These are phyloP conservation scores for Drosophila rellima DNA, from an alignment of 2,888 invertebrate genomes.

Conservation along the genomic window DNA sequence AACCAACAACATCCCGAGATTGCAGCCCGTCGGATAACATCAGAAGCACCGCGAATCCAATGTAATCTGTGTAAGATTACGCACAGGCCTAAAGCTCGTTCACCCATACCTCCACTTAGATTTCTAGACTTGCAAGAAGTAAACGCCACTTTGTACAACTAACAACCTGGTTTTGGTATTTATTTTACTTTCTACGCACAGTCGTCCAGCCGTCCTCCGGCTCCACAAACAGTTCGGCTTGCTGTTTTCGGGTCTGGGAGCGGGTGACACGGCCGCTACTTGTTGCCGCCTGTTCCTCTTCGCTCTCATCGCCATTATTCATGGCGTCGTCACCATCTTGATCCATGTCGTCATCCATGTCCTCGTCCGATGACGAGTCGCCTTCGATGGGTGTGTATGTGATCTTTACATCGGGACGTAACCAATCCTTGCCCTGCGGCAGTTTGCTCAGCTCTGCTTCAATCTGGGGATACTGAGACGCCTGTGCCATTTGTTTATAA, in stretches of 20 bases:
- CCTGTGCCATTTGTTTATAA: constrained; percentile 87
- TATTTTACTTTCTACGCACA: constrained; percentile 86
- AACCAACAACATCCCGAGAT: neutral
- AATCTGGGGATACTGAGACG: constrained; percentile 87
- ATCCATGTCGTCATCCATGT: constrained; percentile 70
- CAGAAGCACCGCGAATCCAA: constrained; percentile 10
- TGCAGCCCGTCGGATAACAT: neutral
- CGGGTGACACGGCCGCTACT: constrained; percentile 64
- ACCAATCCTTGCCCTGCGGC: constrained; percentile 88
- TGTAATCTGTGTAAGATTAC: constrained; percentile 64
- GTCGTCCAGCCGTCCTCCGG: constrained; percentile 90
- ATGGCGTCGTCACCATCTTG: constrained; percentile 42
- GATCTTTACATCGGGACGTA: constrained; percentile 87
- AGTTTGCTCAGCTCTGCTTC: constrained; percentile 87
- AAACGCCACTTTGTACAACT: constrained; percentile 72
- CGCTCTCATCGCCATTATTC: constrained; percentile 53
- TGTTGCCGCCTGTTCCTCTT: constrained; percentile 63
- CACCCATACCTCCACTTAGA: constrained; percentile 72
- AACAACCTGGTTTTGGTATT: constrained; percentile 38
- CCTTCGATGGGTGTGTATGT: constrained; percentile 71
- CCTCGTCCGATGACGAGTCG: constrained; percentile 85
- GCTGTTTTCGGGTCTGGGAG: constrained; percentile 67
- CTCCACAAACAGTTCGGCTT: constrained; percentile 77
- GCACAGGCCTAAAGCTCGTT: constrained; percentile 58
- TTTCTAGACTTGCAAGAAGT: constrained; percentile 81